phyloP scores from a whole-genome alignment of 1,140 invertebrate species.

The Akabosia matsudoensis region DNA sequence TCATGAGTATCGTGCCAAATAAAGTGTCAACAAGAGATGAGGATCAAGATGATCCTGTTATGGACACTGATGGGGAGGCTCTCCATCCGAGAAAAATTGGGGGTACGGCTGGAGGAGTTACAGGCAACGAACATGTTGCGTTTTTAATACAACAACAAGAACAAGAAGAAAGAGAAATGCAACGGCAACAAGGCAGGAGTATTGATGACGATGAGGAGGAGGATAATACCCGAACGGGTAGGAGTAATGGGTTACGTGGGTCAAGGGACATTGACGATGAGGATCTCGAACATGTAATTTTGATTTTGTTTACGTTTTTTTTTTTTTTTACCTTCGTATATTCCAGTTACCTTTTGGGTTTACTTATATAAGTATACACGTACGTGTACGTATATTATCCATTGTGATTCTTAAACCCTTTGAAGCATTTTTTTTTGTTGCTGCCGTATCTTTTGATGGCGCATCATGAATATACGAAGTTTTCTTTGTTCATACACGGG shows the following conservation, averaged over 20 bases:
- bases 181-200: background rate
- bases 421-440: too few relatives aligned
- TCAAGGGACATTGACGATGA: background rate
- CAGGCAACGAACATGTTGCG: slow-evolving; percentile 51
- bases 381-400: background rate
- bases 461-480: too few relatives aligned
- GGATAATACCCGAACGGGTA: background rate
- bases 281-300: background rate
- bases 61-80: slow-evolving; percentile 53
- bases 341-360: slow-evolving; percentile 45
- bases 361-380: too few relatives aligned
- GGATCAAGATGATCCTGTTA: background rate
- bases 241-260: background rate
- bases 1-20: slow-evolving; percentile 46
- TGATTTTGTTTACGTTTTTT: background rate
- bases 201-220: slow-evolving; percentile 26
- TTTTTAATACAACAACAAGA: slow-evolving; percentile 52
- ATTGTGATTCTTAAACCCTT: too few relatives aligned
- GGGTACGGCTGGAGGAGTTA: slow-evolving; percentile 53
- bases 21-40: slow-evolving; percentile 31
- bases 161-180: background rate
- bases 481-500: too few relatives aligned
- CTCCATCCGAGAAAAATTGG: slow-evolving; percentile 58
- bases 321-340: slow-evolving; percentile 10
- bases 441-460: too few relatives aligned